Evolutionary conservation across 2,797 vertebrate genomes (phyloP), one percentile per base, ranked within the genome.

Genomic region (Siniperca undulata): DNA sequence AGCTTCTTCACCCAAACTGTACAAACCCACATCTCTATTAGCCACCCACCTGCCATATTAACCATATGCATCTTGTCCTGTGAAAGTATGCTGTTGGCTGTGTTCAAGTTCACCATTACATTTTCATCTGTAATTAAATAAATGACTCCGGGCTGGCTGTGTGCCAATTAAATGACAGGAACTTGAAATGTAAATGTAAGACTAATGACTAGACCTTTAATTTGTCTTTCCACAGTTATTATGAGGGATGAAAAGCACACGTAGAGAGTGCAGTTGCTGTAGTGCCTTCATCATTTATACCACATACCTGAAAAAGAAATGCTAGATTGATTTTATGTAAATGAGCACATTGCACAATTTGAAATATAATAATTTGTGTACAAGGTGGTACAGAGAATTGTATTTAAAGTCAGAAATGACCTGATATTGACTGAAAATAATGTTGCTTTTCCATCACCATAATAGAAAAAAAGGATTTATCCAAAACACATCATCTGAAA

Each of bases 281-380:
- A 44, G 61, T 52, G 40, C 24, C 7, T 38, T 79, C 12, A 78
- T 77, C 14, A 66, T 76, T 74, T 40, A 30, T 22, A 38, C 19
- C 2, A 30, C 20, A 60, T 9, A 24, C 40, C 59, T 77, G 61
- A 14, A 9, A 58, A 65, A 56, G 72, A 70, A 16, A 46, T 5
- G 19, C 2, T 69, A 38, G 27, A 50, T 52, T 68, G 67, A 81
- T 73, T 78, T 53, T 56, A 82, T 88, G 52, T 66, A 69, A 78
- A 83, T 74, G 7, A 70, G 22, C 59, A 50, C 14, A 36, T 11
- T 64, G 24, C 2, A 42, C 6, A 82, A 38, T 50, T 79, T 73
- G 16, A 78, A 73, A 72, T 74, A 13, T 38, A 80, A 34, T 52
- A 24, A 52, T 75, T 16, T 78, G n/a, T 12, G 17, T 11, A 17